Evolutionary conservation across 2,888 invertebrate genomes (phyloP), one percentile per base, ranked within the genome.

Genomic region (Melanostoma mellinum): DNA sequence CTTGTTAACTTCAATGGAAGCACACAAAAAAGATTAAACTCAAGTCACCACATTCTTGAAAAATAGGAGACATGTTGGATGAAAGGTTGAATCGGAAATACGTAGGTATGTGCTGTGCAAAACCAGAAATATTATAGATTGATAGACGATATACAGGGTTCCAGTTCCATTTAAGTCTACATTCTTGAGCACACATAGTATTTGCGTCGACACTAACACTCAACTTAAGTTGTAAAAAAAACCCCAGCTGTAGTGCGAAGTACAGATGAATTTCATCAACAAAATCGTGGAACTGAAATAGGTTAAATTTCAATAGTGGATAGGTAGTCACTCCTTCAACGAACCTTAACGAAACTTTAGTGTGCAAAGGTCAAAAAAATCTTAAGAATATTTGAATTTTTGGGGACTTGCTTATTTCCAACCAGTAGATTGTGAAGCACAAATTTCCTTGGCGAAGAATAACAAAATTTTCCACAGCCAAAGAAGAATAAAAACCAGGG

Each of bases 111-210:
- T 56, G 20, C 30, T 40, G 30, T 5, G 32, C 10, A 60, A 44
- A 60, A 63, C 63, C 38, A 38, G 63, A 63, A 32, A 9, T 63
- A 32, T 48, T 46, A 9, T 63, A 36, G 10, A 60, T 60, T 44
- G 61, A 50, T 63, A 50, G 38, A 6, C 6, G 8, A 35, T 48
- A 50, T 53, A 35, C 50, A 63, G 36, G 10, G 36, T 20, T n/a
- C 36, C 36, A 63, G 36, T 20, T n/a, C 36, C 36, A 63, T 63
- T 50, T 30, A 50, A 63, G 63, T 50, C 48, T 50, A 50, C 38
- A 63, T 63, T 63, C 63, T 32, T 38, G n/a, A 50, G 36, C 53
- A 38, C 10, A 56, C 38, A 50, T 32, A 33, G 61, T 35, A 61
- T 46, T 5, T 44, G 4, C 46, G 33, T n/a, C n/a, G 60, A 33